Evolutionary conservation across 2,888 invertebrate genomes (phyloP).

Genomic region (Agapostemon virescens): DNA sequence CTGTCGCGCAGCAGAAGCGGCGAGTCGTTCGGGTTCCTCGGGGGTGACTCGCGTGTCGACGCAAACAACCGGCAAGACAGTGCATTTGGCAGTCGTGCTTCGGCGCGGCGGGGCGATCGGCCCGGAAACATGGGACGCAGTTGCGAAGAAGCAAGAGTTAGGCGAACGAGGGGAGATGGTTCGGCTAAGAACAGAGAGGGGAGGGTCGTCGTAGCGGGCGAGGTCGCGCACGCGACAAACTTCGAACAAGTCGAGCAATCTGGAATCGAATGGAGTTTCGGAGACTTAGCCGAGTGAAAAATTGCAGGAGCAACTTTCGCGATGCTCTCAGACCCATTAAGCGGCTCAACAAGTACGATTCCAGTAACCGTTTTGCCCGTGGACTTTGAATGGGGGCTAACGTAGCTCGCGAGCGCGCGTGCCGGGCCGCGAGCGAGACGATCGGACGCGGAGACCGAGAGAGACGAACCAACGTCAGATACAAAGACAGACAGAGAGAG

Average conservation of each 20-base stretch:
- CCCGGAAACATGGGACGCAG: slow-evolving; percentile 8
- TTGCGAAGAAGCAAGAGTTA: slow-evolving; percentile 19
- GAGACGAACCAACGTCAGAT: too few relatives aligned
- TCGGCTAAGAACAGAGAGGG: slow-evolving; percentile 8
- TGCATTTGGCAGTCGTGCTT: neutral
- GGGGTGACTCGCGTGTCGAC: neutral
- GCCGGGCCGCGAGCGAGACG: too few relatives aligned
- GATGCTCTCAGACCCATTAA: slow-evolving; percentile 75
- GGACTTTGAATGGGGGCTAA: slow-evolving; percentile 56
- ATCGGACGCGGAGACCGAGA: too few relatives aligned
- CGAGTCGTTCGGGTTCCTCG: too few relatives aligned
- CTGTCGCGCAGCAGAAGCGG: too few relatives aligned
- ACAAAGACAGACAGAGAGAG: slow-evolving; percentile 17
- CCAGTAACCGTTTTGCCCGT: slow-evolving; percentile 60
- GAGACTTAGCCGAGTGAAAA: slow-evolving; percentile 78
- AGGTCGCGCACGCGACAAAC: slow-evolving; percentile 70
- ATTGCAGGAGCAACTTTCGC: slow-evolving; percentile 75
- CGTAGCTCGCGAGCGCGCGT: slow-evolving; percentile 11
- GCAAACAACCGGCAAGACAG: neutral
- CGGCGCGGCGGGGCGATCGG: neutral
- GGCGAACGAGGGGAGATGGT: neutral
- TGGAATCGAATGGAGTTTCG: slow-evolving; percentile 76
- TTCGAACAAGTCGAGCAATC: slow-evolving; percentile 77
- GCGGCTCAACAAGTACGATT: slow-evolving; percentile 77
- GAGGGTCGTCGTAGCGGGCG: neutral